Base-by-base conservation (phyloP, 2,113 vertebrate genomes). In the Tor tambroides region DNA sequence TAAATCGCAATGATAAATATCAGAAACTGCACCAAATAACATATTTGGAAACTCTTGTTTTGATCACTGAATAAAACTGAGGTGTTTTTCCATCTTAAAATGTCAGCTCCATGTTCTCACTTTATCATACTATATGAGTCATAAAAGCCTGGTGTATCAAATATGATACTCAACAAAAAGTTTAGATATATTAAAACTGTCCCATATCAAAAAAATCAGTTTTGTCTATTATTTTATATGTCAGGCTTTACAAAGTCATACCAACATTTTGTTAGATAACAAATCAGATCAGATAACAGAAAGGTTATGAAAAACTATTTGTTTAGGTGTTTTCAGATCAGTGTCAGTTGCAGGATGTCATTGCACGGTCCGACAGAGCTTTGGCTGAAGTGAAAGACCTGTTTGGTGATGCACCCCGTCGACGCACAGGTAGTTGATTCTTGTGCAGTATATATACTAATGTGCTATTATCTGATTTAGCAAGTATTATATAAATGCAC, bases 311-410 rank as follows among this genome's bases (percentile, higher is more conserved):
- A 69, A 54, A 54, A 32, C 26, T 83, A 3, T 76, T 0, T 67
- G 74, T 94, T 85, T 91, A 99, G 97, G 96, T 97, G 86, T 95
- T 98, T 85, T 97, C 96, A 85, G 96, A 97, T 87, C 96, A 97
- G 90, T 95, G 96, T 91, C 94, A 94, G 90, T 92, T 96, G 76
- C 96, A 96, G 78, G 97, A 98, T 86, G 96, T 95, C 1, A 89
- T 98, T 90, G 93, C 96, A 74, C 92, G 91, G 54, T 97, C 98
- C 51, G 97, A 97, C 93, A 91, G 94, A 91, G 94, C 95, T 83
- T 90, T 98, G 93, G 95, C 96, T 89, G 91, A 94, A 81, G 95
- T 97, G 85, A 97, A 97, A 89, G 95, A 95, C 88, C 90, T 97
- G 11, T 95, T 97, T 93, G 95, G 94, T 85, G 95, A 96, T 78